phyloP scores from a whole-genome alignment of 2,113 vertebrate species.

The Brachionichthys hirsutus region DNA sequence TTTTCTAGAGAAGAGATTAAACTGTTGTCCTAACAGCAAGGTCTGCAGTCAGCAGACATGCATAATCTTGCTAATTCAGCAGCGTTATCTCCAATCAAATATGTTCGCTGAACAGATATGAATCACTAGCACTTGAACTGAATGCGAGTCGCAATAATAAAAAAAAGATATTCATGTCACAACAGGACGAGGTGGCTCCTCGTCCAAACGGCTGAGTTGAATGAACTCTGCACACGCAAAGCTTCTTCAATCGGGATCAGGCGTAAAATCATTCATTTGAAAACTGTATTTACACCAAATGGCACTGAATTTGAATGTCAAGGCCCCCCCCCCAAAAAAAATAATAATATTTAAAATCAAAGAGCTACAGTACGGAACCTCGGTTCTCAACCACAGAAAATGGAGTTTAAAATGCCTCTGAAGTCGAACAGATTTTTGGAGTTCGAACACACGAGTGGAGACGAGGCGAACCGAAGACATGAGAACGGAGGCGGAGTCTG shows the following conservation, averaged over 20 bases:
- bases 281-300: too few species aligned
- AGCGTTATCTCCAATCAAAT: neutral
- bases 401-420: too few species aligned
- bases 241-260: neutral
- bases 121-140: conserved; percentile 40
- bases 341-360: too few species aligned
- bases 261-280: too few species aligned
- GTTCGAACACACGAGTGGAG: too few species aligned
- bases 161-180: conserved; percentile 42
- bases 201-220: conserved; percentile 16
- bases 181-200: conserved; percentile 36
- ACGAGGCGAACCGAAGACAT: too few species aligned
- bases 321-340: too few species aligned
- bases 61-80: conserved; percentile 6
- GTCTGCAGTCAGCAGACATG: neutral
- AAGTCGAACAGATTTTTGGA: too few species aligned
- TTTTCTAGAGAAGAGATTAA: neutral
- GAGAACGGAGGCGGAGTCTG: too few species aligned
- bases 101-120: conserved; percentile 13
- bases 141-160: conserved; percentile 28
- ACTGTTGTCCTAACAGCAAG: neutral
- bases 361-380: too few species aligned
- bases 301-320: too few species aligned
- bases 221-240: neutral
- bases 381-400: too few species aligned